Percentiles rank a stretch among this genome's conserved stretches.
Conservation (phyloP, 2,888 invertebrate genomes). For the Hedychridium roseum region DNA sequence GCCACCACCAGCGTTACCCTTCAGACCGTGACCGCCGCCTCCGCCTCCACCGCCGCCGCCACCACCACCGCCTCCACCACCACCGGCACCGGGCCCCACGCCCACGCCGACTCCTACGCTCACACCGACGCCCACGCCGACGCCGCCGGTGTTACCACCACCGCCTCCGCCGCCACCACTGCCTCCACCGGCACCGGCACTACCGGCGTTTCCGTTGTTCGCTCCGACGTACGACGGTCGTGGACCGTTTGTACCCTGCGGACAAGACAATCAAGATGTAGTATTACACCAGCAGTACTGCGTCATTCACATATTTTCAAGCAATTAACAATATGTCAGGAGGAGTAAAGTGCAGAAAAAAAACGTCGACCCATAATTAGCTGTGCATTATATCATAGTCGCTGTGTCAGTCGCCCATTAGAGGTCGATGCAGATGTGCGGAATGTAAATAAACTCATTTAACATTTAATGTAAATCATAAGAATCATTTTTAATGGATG, state of each 20-base stretch:
- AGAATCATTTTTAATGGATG: no score
- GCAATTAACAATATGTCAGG: no score
- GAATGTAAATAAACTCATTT: no score
- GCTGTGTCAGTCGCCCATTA: no score
- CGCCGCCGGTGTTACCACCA: constrained; percentile 67
- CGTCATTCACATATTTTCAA: no score
- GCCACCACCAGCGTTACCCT: constrained; percentile 66
- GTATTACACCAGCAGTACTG: no score
- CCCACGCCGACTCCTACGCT: constrained; percentile 64
- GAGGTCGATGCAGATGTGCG: no score
- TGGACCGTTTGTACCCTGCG: constrained; percentile 61
- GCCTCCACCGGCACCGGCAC: constrained; percentile 68
- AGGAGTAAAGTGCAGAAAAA: no score
- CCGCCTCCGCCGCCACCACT: constrained; percentile 64
- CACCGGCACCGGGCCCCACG: constrained; percentile 64
- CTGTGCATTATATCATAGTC: no score
- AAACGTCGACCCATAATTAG: no score
- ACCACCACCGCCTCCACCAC: constrained; percentile 65
- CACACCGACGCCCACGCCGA: constrained; percentile 49
- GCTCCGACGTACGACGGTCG: constrained; percentile 60
- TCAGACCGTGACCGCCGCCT: constrained; percentile 62
- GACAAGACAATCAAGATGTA: no score
- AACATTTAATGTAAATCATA: no score
- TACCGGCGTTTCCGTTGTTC: constrained; percentile 61
- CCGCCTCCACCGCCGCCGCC: constrained; percentile 49